Percentiles rank a stretch among this genome's conserved stretches.
Evolutionary conservation across 2,888 invertebrate genomes (phyloP).

Genomic region (Altica lythri): DNA sequence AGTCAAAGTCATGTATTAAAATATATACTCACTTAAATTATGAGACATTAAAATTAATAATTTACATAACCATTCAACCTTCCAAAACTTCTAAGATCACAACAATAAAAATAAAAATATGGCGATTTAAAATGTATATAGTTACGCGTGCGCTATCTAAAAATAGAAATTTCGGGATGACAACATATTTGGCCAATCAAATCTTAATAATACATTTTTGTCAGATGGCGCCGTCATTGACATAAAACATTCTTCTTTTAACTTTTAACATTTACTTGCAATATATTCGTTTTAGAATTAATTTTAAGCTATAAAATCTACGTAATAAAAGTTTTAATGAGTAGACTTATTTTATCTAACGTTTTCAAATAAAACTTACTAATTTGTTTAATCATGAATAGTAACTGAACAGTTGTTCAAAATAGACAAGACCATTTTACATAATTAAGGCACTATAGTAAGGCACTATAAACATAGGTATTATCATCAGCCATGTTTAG

Average conservation of each 20-base stretch:
- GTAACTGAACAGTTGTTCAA: too few relatives aligned
- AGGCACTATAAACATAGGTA: too few relatives aligned
- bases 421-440: too few relatives aligned
- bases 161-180: slow-evolving; percentile 52
- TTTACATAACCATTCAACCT: slow-evolving; percentile 38
- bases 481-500: too few relatives aligned
- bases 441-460: too few relatives aligned
- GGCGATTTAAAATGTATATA: slow-evolving; percentile 53
- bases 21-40: slow-evolving; percentile 29
- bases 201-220: background rate
- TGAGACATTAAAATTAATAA: slow-evolving; percentile 35
- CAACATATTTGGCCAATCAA: slow-evolving; percentile 52
- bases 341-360: too few relatives aligned
- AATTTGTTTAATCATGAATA: too few relatives aligned
- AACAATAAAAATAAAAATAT: slow-evolving; percentile 56
- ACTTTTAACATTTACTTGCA: too few relatives aligned
- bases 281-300: too few relatives aligned
- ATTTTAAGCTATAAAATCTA: too few relatives aligned
- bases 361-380: too few relatives aligned
- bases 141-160: slow-evolving; percentile 55
- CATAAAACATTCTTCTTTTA: slow-evolving; percentile 1
- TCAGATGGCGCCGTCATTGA: slow-evolving; percentile 7
- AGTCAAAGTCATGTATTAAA: background rate
- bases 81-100: slow-evolving; percentile 32
- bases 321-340: too few relatives aligned